Base-by-base conservation (phyloP, 2,888 invertebrate genomes). In the Zonitis immaculata region DNA sequence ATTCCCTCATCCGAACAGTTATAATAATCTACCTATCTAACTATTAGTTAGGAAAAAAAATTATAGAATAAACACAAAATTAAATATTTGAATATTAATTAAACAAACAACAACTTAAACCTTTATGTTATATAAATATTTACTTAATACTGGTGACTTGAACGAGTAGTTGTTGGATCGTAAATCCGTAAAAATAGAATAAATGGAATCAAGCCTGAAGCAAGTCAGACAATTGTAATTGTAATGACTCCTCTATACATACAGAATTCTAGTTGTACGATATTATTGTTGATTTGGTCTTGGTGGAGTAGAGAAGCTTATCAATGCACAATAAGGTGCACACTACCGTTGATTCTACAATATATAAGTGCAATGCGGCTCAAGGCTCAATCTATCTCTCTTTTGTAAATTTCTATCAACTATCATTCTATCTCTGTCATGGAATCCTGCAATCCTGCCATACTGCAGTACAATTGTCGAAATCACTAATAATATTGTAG, bases 401-500 rank as follows among this genome's bases (percentile, higher is more conserved):
- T 39, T n/a, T n/a, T 20, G 11, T 20, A 27, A 27, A 8, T 9
- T 11, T 3, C 20, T 32, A 2, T 2, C 7, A 16, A 6, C 20
- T 18, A 7, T 39, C 18, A 20, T 20, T 39, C 18, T 26, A 8
- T 26, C 8, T 26, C 26, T 1, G 1, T 26, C 6, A 6, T 5
- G 3, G 2, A n/a, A 63, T 65, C 63, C 63, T 68, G 66, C 65
- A 66, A 60, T 39, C 16, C 60, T 65, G 63, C 62, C 67, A n/a
- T n/a, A n/a, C n/a, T n/a, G n/a, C n/a, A 69, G 67, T 69, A 68
- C 69, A 65, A 68, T 58, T 68, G 61, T 59, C 62, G 66, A 65
- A 65, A 62, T 56, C 60, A n/a, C n/a, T n/a, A n/a, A n/a, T 61
- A 61, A 52, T 62, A 62, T 61, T 57, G 65, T 63, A 65, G 65